Evolutionary conservation across 2,113 vertebrate species (phyloP), one percentile per base, ranked within the genome.

Genomic region (Varanus komodoensis): DNA sequence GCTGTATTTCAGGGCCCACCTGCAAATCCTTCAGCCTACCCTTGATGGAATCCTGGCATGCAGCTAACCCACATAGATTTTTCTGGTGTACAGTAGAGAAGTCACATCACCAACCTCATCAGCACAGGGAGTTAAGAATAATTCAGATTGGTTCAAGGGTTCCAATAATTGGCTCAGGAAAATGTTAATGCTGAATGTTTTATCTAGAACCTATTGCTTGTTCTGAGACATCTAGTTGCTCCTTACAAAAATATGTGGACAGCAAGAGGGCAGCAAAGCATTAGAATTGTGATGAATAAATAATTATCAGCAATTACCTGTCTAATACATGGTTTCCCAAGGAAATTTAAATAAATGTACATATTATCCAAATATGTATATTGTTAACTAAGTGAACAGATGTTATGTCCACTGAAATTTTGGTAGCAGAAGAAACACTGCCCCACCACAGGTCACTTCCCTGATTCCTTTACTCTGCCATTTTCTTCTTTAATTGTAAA

Each of bases 241-340:
- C 32, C 54, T 82, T 9, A 77, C 80, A 82, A 54, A 6, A 61
- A 82, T 17, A 38, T 34, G n/a, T 82, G 81, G 81, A 64, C 54
- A 82, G 81, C 81, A 82, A 82, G 81, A n/a, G 83, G 83, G 67
- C 83, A 85, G 83, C 83, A 71, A 85, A 85, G 67, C 34, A 85
- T 50, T 50, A 85, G 68, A 85, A 73, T 85, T 73, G 29, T 52
- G 48, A 80, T 80, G 8, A 71, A 85, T n/a, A 50, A 71, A 52
- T 29, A 73, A 71, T 29, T 73, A 6, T 69, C 68, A 34, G 17
- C 34, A 44, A 14, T 48, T 29, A 73, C n/a, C 67, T 85, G 48
- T 17, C 68, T 73, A 8, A 17, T 73, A 52, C 14, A 85, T 73
- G 19, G 52, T 52, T 85, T 34, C 2, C 50, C 81, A 71, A 85